Percentiles rank a stretch among this genome's conserved stretches.
Conservation (phyloP, 2,797 vertebrate genomes). For the Channa striata region DNA sequence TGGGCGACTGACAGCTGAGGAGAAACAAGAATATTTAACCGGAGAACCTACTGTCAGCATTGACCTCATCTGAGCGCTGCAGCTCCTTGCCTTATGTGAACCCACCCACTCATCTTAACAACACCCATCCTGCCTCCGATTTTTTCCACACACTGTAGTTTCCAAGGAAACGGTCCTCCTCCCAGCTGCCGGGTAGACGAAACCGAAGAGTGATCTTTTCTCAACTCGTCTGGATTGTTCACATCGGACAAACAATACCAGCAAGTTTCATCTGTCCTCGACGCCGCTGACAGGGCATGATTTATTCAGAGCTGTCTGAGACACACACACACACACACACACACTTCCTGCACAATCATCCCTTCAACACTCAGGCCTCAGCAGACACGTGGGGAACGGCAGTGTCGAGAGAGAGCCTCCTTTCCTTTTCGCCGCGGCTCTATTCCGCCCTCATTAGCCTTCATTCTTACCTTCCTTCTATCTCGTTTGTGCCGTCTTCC, state of each 20-base stretch:
- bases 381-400: slow-evolving; percentile 13
- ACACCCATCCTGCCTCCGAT: slow-evolving; percentile 8
- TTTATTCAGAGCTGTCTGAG: slow-evolving; percentile 48
- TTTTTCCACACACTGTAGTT: slow-evolving; percentile 37
- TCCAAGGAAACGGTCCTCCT: slow-evolving; percentile 57
- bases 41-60: background rate
- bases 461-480: slow-evolving; percentile 13
- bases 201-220: slow-evolving; percentile 12
- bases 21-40: slow-evolving; percentile 18
- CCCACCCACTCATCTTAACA: slow-evolving; percentile 50
- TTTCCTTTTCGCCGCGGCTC: slow-evolving; percentile 30
- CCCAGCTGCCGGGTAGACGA: background rate
- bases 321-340: slow-evolving; percentile 9
- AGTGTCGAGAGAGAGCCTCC: slow-evolving; percentile 29
- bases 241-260: slow-evolving; percentile 32
- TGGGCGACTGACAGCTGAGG: slow-evolving; percentile 16
- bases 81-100: slow-evolving; percentile 43
- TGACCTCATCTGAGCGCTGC: slow-evolving; percentile 46
- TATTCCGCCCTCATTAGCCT: slow-evolving; percentile 50
- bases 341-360: slow-evolving; percentile 34
- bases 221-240: slow-evolving; percentile 21
- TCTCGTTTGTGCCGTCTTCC: background rate
- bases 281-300: slow-evolving; percentile 20
- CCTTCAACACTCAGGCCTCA: slow-evolving; percentile 20
- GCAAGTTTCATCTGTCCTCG: slow-evolving; percentile 18